Conservation (phyloP, 2,888 invertebrate genomes). For the Gari tellinella region DNA sequence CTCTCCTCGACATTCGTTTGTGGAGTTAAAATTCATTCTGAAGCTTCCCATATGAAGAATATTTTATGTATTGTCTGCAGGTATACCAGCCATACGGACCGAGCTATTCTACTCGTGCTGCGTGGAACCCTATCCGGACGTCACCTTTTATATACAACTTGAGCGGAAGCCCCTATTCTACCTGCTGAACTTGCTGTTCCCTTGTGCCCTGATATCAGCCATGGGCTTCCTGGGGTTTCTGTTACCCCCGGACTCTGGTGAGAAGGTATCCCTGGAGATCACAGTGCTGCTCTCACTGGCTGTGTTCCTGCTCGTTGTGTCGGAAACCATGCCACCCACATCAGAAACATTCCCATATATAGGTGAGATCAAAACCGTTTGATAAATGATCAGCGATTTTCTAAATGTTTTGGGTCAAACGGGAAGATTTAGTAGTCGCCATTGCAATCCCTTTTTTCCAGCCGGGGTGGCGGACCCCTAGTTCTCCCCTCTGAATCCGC, state of each 20-base stretch:
- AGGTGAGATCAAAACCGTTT: constrained; percentile 61
- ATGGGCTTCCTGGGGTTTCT: constrained; percentile 63
- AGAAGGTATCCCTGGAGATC: constrained; percentile 75
- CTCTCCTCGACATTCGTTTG: too few species aligned
- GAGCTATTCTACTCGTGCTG: constrained; percentile 65
- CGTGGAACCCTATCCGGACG: constrained; percentile 73
- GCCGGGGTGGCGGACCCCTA: too few species aligned
- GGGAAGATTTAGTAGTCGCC: too few species aligned
- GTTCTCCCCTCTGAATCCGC: too few species aligned
- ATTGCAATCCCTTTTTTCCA: too few species aligned
- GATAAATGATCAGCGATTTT: too few species aligned
- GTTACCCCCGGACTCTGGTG: constrained; percentile 67
- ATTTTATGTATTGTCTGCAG: constrained; percentile 1
- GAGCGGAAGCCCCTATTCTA: constrained; percentile 73
- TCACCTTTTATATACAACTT: constrained; percentile 68
- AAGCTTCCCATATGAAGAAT: too few species aligned
- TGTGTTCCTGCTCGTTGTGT: constrained; percentile 79
- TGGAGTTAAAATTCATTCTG: too few species aligned
- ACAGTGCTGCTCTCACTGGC: constrained; percentile 81
- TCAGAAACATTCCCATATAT: constrained; percentile 81
- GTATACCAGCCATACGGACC: constrained; percentile 56
- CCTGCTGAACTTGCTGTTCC: constrained; percentile 74
- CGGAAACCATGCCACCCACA: constrained; percentile 80
- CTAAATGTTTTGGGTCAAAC: too few species aligned
- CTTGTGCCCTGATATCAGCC: constrained; percentile 71